Conservation (phyloP, 1,140 invertebrate species). For the Panagrolaimus sp. region DNA sequence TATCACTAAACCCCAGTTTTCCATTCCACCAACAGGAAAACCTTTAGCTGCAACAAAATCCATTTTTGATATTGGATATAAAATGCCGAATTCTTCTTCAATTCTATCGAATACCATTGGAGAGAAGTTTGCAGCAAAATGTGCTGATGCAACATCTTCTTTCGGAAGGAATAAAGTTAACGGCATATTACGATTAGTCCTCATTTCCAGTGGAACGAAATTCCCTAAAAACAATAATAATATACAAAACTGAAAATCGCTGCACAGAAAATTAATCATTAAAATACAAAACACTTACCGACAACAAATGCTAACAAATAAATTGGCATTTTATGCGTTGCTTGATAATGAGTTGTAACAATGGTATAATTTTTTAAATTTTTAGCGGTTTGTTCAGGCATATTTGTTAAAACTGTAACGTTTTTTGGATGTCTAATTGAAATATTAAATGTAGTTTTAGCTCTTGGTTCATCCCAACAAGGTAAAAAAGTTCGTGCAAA, state of each 20-base stretch:
- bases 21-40: constrained; percentile 62
- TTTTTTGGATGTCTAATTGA: constrained; percentile 56
- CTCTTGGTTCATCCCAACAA: constrained; percentile 86
- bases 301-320: constrained; percentile 62
- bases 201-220: constrained; percentile 44
- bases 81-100: constrained; percentile 47
- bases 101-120: constrained; percentile 52
- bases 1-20: constrained; percentile 61
- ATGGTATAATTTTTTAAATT: constrained; percentile 21
- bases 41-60: constrained; percentile 62
- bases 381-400: constrained; percentile 5
- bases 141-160: constrained; percentile 26
- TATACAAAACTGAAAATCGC: too few species aligned
- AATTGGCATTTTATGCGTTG: constrained; percentile 61
- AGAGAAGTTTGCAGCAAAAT: constrained; percentile 52
- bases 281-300: constrained; percentile 56
- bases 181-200: constrained; percentile 48
- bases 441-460: constrained; percentile 75
- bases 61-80: constrained; percentile 55
- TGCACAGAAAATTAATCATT: constrained; percentile 21
- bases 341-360: constrained; percentile 50
- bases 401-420: constrained; percentile 43
- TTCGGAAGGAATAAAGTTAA: constrained; percentile 49
- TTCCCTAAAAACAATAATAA: constrained; percentile 28
- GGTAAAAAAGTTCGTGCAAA: constrained; percentile 87